A percentile compares a stretch with the other conserved stretches of the same genome.
phyloP scores from a whole-genome alignment of 2,888 invertebrate genomes.

The Andrena fulva region DNA sequence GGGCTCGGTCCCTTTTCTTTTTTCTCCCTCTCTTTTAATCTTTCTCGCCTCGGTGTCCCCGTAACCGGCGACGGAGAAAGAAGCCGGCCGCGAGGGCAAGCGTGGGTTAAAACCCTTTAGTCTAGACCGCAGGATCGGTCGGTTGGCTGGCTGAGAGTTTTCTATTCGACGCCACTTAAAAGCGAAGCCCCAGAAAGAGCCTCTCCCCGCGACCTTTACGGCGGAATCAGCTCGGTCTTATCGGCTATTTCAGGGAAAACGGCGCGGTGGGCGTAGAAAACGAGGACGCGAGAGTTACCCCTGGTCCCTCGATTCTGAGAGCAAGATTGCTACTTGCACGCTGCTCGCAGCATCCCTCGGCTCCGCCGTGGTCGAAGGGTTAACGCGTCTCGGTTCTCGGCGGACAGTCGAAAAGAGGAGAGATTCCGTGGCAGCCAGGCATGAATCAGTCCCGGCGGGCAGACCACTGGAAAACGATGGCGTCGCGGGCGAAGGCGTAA shows the following conservation, averaged over 20 bases:
- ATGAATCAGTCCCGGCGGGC: slow-evolving; percentile 50
- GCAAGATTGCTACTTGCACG: neutral
- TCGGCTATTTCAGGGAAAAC: slow-evolving; percentile 18
- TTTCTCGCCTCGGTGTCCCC: slow-evolving; percentile 58
- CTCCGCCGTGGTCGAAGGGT: too few relatives aligned
- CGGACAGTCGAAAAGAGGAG: slow-evolving; percentile 17
- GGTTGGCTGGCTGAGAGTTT: slow-evolving; percentile 74
- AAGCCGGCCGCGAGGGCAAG: slow-evolving; percentile 56
- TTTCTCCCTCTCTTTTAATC: slow-evolving; percentile 59
- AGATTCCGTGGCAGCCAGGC: slow-evolving; percentile 37
- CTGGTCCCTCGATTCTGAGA: neutral
- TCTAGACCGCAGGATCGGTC: slow-evolving; percentile 82
- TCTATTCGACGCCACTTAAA: slow-evolving; percentile 80
- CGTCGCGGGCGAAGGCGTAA: slow-evolving; percentile 50
- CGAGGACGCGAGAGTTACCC: neutral
- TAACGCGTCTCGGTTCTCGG: neutral
- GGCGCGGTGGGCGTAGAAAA: neutral
- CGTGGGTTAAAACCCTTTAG: slow-evolving; percentile 81
- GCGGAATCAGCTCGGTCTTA: slow-evolving; percentile 34
- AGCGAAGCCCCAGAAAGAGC: slow-evolving; percentile 62
- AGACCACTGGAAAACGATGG: slow-evolving; percentile 51
- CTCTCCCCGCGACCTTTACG: slow-evolving; percentile 60
- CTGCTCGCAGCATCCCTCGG: neutral
- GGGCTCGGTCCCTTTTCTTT: slow-evolving; percentile 26
- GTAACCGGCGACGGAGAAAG: slow-evolving; percentile 34